Base-by-base conservation (phyloP, 2,113 vertebrate species). In the Lophius piscatorius region DNA sequence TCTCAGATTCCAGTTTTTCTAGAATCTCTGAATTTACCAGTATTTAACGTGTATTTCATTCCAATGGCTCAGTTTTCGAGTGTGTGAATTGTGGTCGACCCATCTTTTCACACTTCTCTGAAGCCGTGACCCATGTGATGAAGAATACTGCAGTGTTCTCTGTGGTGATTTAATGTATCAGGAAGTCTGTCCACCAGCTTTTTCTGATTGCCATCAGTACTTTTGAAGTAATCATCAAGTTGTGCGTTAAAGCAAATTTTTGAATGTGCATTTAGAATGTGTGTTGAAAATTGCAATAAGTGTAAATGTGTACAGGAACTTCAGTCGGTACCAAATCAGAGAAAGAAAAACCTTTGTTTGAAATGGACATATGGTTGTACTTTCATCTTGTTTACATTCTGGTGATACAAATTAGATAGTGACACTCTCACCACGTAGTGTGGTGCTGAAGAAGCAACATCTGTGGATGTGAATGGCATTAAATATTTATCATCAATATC, bases 401-500 rank as follows among this genome's bases (percentile, higher is more conserved):
- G 2, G 16, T 21, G 13, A 33, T 48, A 23, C n/a, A 40, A 28
- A 41, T 24, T 29, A 18, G 9, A 28, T 20, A 9, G 13, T 45
- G 10, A 42, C 24, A 24, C 17, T 42, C n/a, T 34, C 0, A 20
- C 22, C n/a, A n/a, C n/a, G n/a, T 3, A 21, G 14, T 51, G 50
- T 46, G 26, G 24, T 52, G 40, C 26, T 61, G 35, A 62, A 29
- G 38, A 14, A 23, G 44, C 57, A 38, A 31, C 41, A 46, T 54
- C 40, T 49, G 41, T 47, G 31, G 34, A 75, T 51, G 35, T 54
- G 17, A 73, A 63, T 39, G 20, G 8, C 35, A 83, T 59, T 71
- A 63, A 81, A 72, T 72, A 80, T 78, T 39, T 66, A 70, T 71
- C 78, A 10, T 31, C 29, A 62, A 56, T 17, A 51, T 46, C 5